Conservation (phyloP, 2,797 vertebrate genomes). For the Crenuchus spilurus region DNA sequence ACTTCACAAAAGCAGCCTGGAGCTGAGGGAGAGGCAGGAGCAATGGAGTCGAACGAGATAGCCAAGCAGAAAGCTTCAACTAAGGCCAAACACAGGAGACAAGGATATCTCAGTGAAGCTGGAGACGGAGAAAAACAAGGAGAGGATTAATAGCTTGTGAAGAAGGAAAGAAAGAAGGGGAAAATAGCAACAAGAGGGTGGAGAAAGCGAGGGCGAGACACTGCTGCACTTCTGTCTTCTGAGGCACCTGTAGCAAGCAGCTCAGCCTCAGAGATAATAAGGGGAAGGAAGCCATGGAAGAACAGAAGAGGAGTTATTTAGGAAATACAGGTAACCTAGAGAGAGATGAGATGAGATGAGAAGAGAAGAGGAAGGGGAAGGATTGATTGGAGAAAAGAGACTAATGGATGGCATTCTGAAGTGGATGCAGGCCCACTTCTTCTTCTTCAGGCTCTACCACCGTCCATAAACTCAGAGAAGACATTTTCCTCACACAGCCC, state of each 20-base stretch:
- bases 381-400: conserved; percentile 27
- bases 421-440: conserved; percentile 24
- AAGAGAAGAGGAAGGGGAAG: background rate
- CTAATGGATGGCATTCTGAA: conserved; percentile 37
- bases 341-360: background rate
- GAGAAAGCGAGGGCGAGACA: background rate
- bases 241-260: conserved; percentile 40
- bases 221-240: conserved; percentile 11
- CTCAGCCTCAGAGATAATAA: conserved; percentile 13
- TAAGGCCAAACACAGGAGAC: background rate
- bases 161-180: background rate
- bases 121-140: conserved; percentile 6
- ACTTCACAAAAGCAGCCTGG: conserved; percentile 34
- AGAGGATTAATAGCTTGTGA: conserved; percentile 31
- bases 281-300: background rate
- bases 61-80: conserved; percentile 17
- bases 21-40: conserved; percentile 35
- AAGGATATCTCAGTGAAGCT: background rate
- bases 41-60: conserved; percentile 38
- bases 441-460: conserved; percentile 1
- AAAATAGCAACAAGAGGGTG: background rate
- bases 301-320: conserved; percentile 32
- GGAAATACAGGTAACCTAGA: conserved; percentile 6
- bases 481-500: conserved; percentile 6
- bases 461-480: background rate